Conservation (phyloP, 2,113 vertebrate species). For the Pangasianodon hypophthalmus region DNA sequence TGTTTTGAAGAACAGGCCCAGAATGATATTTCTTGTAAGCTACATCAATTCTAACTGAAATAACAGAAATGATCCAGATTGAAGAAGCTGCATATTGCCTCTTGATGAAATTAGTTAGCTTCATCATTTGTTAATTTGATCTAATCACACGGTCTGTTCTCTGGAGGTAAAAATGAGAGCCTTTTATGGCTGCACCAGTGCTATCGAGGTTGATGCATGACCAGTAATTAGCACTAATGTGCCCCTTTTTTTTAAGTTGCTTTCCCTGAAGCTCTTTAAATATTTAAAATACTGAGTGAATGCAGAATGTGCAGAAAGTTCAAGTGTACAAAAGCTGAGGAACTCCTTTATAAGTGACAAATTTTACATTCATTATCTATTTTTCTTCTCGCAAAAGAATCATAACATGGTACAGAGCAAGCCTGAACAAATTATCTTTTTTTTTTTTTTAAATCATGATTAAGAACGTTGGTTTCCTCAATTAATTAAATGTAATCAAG, state of each 20-base stretch:
- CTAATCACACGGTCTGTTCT: background rate
- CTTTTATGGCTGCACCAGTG: background rate
- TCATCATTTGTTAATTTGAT: background rate
- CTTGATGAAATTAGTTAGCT: background rate
- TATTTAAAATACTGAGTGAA: background rate
- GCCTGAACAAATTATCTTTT: too few relatives aligned
- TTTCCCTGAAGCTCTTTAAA: background rate
- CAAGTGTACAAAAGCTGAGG: background rate
- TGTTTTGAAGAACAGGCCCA: background rate
- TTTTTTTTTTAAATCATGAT: background rate
- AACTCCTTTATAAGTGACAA: background rate
- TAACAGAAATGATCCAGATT: background rate
- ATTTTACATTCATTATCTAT: background rate
- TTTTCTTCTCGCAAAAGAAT: background rate
- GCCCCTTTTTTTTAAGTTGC: background rate
- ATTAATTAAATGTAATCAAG: background rate
- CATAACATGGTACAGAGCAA: background rate
- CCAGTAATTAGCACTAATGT: background rate
- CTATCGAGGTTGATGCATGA: background rate
- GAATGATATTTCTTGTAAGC: background rate
- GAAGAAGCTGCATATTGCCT: background rate
- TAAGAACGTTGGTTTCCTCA: background rate
- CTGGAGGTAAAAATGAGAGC: background rate
- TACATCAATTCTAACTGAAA: background rate
- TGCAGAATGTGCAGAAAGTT: background rate